phyloP scores from a whole-genome alignment of 2,888 invertebrate genomes.

The Tridacna crocea region DNA sequence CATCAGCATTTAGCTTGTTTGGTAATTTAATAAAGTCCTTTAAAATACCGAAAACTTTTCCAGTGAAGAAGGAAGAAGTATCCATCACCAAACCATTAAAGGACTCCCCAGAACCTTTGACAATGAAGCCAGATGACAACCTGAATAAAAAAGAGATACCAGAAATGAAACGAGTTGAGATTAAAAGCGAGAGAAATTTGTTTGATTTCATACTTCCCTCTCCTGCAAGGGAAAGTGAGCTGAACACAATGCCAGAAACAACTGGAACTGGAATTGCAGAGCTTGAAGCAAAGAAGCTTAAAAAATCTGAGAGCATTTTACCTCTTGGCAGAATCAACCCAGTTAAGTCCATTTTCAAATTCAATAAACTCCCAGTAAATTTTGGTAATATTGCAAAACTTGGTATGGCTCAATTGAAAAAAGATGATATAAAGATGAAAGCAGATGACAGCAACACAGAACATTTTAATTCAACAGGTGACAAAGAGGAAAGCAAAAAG shows the following conservation, averaged over 20 bases:
- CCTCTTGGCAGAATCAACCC: neutral
- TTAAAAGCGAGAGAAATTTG: constrained; percentile 45
- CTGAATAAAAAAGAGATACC: neutral
- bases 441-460: neutral
- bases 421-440: constrained; percentile 23
- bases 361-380: constrained; percentile 55
- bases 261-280: neutral
- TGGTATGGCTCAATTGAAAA: constrained; percentile 55
- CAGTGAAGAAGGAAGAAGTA: constrained; percentile 8
- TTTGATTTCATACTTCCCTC: constrained; percentile 55
- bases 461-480: neutral
- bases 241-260: neutral
- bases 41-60: constrained; percentile 32
- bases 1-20: constrained; percentile 36
- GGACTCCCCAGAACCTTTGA: neutral
- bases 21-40: constrained; percentile 54
- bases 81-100: neutral
- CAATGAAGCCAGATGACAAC: neutral
- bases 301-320: neutral
- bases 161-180: neutral
- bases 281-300: neutral
- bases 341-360: constrained; percentile 55
- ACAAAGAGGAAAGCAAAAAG: neutral
- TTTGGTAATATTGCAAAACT: constrained; percentile 62
- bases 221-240: neutral